These are phyloP conservation scores for Pyrrhosoma nymphula DNA, from an alignment of 2,888 invertebrate genomes.

Conservation along the genomic window DNA sequence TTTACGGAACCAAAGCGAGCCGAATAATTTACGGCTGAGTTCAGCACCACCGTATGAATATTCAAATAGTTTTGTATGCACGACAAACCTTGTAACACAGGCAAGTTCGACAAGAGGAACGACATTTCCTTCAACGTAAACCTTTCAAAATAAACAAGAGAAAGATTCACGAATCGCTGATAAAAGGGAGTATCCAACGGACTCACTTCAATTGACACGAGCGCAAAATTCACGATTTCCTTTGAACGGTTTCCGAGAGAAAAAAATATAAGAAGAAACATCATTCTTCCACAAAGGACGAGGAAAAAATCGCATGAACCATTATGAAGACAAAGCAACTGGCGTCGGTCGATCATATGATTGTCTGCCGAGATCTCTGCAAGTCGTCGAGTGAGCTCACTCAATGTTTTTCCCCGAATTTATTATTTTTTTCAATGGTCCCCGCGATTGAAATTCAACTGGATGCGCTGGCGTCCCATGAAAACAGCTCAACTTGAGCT, in stretches of 20 bases:
- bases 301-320: not conserved
- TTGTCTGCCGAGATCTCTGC: not conserved
- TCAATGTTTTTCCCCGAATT: not conserved
- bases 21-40: too few relatives aligned
- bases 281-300: not conserved
- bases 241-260: not conserved
- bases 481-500: not conserved
- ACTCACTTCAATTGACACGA: not conserved
- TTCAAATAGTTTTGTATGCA: not conserved
- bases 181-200: not conserved
- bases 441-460: not conserved
- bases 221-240: not conserved
- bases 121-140: not conserved
- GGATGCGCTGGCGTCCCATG: not conserved
- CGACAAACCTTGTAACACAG: not conserved
- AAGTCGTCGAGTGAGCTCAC: not conserved
- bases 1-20: too few relatives aligned
- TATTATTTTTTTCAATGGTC: not conserved
- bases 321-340: not conserved
- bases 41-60: not conserved
- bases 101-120: not conserved
- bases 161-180: not conserved
- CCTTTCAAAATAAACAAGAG: not conserved
- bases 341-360: not conserved
- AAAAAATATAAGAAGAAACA: not conserved